These are phyloP conservation scores for Nannoperca australis DNA, from an alignment of 2,797 vertebrate genomes.

Conservation along the genomic window DNA sequence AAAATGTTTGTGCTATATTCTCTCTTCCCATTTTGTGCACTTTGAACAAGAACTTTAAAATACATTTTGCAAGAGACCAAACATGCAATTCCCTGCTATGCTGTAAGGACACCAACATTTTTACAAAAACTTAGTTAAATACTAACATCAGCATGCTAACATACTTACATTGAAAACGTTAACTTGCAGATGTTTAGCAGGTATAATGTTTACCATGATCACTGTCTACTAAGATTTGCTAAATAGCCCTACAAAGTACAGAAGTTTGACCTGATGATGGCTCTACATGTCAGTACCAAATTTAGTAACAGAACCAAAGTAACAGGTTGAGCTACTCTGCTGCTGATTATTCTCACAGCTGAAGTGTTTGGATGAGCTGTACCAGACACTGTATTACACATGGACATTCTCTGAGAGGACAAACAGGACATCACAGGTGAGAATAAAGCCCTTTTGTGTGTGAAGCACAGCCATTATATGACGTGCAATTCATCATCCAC, in stretches of 20 bases:
- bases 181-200: too few species aligned
- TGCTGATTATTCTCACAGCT: constrained; percentile 18
- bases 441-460: constrained; percentile 26
- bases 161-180: too few species aligned
- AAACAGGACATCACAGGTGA: constrained; percentile 55
- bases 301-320: too few species aligned
- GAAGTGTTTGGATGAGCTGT: constrained; percentile 19
- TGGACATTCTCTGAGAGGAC: constrained; percentile 19
- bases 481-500: constrained; percentile 46
- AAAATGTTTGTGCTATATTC: neutral
- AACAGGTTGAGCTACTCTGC: neutral
- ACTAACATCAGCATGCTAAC: too few species aligned
- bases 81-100: neutral
- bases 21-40: neutral
- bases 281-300: neutral
- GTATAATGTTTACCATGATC: too few species aligned
- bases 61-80: neutral
- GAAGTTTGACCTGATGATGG: neutral
- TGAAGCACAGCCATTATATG: constrained; percentile 50
- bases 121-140: too few species aligned
- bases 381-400: constrained; percentile 19
- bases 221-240: too few species aligned
- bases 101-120: too few species aligned
- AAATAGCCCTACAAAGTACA: too few species aligned
- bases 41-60: neutral